Evolutionary conservation across 30 jellyfish, hydroid and myxozoan species (phyloP), one percentile per base, ranked within the genome.

Genomic region (Chrysaora quinquecirrha): DNA sequence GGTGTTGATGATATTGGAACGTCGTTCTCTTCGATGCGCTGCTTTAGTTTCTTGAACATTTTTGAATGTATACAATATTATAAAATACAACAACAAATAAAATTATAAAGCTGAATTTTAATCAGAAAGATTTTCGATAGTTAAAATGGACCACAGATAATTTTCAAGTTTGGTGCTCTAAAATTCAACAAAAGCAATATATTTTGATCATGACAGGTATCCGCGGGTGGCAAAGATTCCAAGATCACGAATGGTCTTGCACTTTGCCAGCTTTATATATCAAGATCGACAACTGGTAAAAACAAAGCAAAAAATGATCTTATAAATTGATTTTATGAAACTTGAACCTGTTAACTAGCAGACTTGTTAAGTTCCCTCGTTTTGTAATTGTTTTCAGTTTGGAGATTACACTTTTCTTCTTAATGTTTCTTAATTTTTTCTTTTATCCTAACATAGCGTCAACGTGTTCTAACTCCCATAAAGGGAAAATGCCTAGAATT

Each of bases 1-100:
- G 68, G 76, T 3, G 96, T 64, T 14, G 60, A 71, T n/a, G 87
- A 80, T 18, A 21, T 67, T 10, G 96, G 91, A 0, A 91, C 76
- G 28, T 94, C 99, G 48, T 95, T 97, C 74, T 94, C 99, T 56
- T 94, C 99, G 23, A 94, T 88, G 23, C 96, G 79, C 71, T 94
- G 97, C 74, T 94, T 94, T 72, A 94, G 64, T 49, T 88, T 88
- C 83, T 85, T 88, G 49, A 94, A 94, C 99, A 94, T 94, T 27
- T 31, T 71, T 23, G 29, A 18, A 30, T 58, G 25, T 52, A 52
- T 10, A 52, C 24, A 10, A 19, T 52, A 9, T 2, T 20, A 3
- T 16, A 19, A 19, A 19, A 4, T 19, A 52, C 4, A 52, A 4
- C 68, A 52, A 52, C 68, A 4, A n/a, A n/a, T n/a, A n/a, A n/a